A percentile compares a stretch with the other conserved stretches of the same genome.
phyloP scores from a whole-genome alignment of 1,140 invertebrate genomes.

The Cecropterus lyciades region DNA sequence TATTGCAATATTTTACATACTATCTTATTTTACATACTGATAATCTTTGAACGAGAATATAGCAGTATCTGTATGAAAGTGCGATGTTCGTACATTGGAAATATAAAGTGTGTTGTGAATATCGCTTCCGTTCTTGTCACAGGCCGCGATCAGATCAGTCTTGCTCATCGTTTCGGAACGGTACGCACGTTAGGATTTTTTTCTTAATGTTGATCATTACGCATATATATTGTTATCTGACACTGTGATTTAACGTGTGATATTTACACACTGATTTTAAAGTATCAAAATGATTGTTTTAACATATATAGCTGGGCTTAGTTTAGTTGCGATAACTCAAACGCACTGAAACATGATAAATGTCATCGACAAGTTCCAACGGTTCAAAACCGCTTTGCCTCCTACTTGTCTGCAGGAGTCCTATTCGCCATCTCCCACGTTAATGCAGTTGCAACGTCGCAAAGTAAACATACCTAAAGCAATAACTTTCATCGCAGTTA shows the following conservation, averaged over 20 bases:
- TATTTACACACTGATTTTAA: background rate
- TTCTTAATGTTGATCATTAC: slow-evolving; percentile 40
- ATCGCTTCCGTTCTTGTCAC: slow-evolving; percentile 14
- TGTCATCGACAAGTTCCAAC: background rate
- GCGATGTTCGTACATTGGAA: background rate
- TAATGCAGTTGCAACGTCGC: slow-evolving; percentile 1
- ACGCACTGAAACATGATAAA: background rate
- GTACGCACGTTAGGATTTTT: slow-evolving; percentile 46
- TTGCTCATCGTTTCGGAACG: slow-evolving; percentile 48
- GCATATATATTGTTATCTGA: slow-evolving; percentile 32
- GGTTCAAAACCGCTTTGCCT: background rate
- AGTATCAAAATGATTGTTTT: too few species aligned
- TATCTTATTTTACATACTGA: too few species aligned
- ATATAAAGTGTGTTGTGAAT: background rate
- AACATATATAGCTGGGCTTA: too few species aligned
- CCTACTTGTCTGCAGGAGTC: background rate
- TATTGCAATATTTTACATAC: too few species aligned
- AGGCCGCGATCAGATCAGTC: background rate
- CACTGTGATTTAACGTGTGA: slow-evolving; percentile 2
- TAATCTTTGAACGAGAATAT: too few species aligned
- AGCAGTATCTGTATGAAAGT: too few species aligned
- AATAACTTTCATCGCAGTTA: too few species aligned
- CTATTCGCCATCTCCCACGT: background rate
- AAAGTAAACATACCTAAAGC: background rate
- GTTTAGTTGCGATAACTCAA: too few species aligned